phyloP scores from a whole-genome alignment of 2,888 invertebrate genomes.

The Xanthia togata region DNA sequence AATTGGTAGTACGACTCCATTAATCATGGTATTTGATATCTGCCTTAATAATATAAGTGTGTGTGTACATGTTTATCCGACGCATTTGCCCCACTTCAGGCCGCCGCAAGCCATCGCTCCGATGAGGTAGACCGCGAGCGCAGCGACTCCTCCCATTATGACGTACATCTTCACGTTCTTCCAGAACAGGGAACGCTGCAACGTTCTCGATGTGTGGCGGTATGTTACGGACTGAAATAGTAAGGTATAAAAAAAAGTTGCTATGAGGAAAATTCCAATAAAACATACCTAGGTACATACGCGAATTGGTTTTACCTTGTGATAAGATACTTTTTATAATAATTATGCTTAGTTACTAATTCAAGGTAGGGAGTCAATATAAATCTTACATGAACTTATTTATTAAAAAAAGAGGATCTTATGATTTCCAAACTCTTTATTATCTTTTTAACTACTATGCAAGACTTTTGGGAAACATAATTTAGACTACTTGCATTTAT shows the following conservation, averaged over 20 bases:
- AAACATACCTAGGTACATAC: slow-evolving; percentile 5
- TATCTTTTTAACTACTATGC: no score
- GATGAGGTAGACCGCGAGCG: slow-evolving; percentile 95
- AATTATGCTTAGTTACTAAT: neutral
- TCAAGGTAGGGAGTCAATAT: neutral
- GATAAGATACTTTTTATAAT: neutral
- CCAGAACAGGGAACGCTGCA: slow-evolving; percentile 97
- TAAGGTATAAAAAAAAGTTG: neutral
- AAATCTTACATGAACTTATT: neutral
- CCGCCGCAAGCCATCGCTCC: slow-evolving; percentile 97
- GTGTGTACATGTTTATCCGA: slow-evolving; percentile 79
- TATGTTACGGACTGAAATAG: slow-evolving; percentile 95
- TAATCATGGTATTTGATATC: slow-evolving; percentile 40
- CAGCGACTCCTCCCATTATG: slow-evolving; percentile 92
- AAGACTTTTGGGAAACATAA: neutral
- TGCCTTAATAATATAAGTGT: slow-evolving; percentile 43
- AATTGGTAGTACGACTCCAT: slow-evolving; percentile 29
- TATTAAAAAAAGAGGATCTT: neutral
- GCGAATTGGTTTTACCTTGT: neutral
- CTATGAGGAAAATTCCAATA: slow-evolving; percentile 9
- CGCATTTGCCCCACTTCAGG: slow-evolving; percentile 94
- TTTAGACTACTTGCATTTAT: neutral
- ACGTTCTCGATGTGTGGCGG: slow-evolving; percentile 95
- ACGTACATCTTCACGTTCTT: slow-evolving; percentile 97
- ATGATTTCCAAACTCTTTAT: neutral